phyloP scores from a whole-genome alignment of 1,140 invertebrate genomes.

The Leptinotarsa texana region DNA sequence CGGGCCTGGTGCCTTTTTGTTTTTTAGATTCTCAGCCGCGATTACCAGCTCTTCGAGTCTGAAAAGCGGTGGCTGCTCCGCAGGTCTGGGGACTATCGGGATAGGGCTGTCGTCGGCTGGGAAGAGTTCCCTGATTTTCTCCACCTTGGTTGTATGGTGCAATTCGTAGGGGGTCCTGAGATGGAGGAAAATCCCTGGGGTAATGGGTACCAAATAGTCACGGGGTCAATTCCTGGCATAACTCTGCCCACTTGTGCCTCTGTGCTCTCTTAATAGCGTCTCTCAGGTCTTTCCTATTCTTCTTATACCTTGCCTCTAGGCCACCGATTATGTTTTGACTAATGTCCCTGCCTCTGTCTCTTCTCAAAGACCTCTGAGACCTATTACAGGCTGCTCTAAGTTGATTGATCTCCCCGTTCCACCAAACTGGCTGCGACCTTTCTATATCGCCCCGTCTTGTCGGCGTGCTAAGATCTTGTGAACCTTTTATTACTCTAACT shows the following conservation, averaged over 20 bases:
- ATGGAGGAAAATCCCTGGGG: too few relatives aligned
- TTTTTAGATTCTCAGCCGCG: slow-evolving; percentile 3
- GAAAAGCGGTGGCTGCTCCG: background rate
- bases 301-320: background rate
- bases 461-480: background rate
- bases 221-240: too few relatives aligned
- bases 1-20: slow-evolving; percentile 21
- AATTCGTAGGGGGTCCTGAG: too few relatives aligned
- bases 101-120: background rate
- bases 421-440: background rate
- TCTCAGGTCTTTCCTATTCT: background rate
- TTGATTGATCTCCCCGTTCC: background rate
- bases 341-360: background rate
- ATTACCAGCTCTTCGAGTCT: background rate
- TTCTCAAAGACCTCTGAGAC: background rate
- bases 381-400: background rate
- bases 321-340: background rate
- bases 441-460: background rate
- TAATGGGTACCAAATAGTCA: too few relatives aligned
- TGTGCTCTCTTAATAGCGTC: background rate
- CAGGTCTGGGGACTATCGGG: too few relatives aligned
- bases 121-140: background rate
- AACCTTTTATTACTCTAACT: background rate
- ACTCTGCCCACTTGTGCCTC: background rate
- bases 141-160: too few relatives aligned